Conservation (phyloP, 2,797 vertebrate species). For the Lycodopsis pacificus region DNA sequence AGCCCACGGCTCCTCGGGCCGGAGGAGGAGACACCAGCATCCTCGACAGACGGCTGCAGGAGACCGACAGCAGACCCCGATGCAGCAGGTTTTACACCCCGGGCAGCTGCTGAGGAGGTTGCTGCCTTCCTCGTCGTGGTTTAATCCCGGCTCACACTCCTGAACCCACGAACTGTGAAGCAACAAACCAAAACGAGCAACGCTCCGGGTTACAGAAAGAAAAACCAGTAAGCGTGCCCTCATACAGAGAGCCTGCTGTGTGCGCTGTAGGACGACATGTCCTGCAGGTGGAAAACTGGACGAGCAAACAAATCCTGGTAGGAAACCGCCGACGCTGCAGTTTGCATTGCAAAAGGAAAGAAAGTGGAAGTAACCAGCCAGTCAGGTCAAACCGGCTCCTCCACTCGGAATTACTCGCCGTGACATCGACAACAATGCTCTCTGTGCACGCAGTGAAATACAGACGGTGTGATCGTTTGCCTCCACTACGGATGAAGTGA, state of each 20-base stretch:
- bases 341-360: background rate
- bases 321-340: slow-evolving; percentile 13
- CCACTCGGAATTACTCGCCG: background rate
- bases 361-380: background rate
- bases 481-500: slow-evolving; percentile 41
- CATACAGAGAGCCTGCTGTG: background rate
- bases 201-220: background rate
- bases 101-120: slow-evolving; percentile 78
- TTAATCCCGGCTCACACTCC: slow-evolving; percentile 48
- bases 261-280: background rate
- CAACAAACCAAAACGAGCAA: slow-evolving; percentile 7
- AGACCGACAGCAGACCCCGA: slow-evolving; percentile 55
- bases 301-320: slow-evolving; percentile 8
- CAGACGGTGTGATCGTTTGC: background rate
- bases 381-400: slow-evolving; percentile 64
- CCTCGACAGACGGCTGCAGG: slow-evolving; percentile 33
- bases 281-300: slow-evolving; percentile 41
- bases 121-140: slow-evolving; percentile 56
- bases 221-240: background rate
- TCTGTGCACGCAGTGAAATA: background rate
- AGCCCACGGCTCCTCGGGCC: slow-evolving; percentile 37
- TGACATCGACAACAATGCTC: slow-evolving; percentile 20
- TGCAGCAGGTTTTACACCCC: slow-evolving; percentile 73
- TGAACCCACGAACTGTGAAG: slow-evolving; percentile 24
- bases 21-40: slow-evolving; percentile 57